Evolutionary conservation across 1,140 invertebrate genomes (phyloP).

Genomic region (Neodiprion fabricii): DNA sequence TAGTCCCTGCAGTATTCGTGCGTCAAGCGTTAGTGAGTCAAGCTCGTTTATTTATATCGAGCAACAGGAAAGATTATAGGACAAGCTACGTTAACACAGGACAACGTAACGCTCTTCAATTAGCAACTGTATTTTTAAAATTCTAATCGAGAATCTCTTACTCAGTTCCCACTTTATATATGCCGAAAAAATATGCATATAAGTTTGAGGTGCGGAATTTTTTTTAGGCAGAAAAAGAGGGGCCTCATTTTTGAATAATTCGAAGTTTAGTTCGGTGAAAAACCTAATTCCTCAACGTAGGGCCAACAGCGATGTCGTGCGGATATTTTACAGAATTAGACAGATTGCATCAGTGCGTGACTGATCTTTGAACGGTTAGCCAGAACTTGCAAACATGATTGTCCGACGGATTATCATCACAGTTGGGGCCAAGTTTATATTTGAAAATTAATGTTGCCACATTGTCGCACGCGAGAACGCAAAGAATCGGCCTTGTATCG

Average conservation of each 20-base stretch:
- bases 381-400: neutral
- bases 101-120: conserved; percentile 11
- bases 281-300: too few relatives aligned
- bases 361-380: neutral
- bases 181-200: too few relatives aligned
- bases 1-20: neutral
- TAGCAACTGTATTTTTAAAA: conserved; percentile 10
- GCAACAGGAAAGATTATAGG: neutral
- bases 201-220: too few relatives aligned
- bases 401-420: neutral
- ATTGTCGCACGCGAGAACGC: neutral
- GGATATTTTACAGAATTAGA: neutral
- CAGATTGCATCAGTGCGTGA: neutral
- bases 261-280: too few relatives aligned
- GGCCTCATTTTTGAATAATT: too few relatives aligned
- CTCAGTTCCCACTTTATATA: too few relatives aligned
- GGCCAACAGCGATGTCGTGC: too few relatives aligned
- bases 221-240: too few relatives aligned
- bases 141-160: neutral
- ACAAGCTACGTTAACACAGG: neutral
- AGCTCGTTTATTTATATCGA: conserved; percentile 13
- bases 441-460: conserved; percentile 33
- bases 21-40: conserved; percentile 1
- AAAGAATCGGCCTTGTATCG: conserved; percentile 7
- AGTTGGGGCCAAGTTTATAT: conserved; percentile 39